Evolutionary conservation across 1,140 invertebrate genomes (phyloP).

Genomic region (Pseudachorutes palmiensis): DNA sequence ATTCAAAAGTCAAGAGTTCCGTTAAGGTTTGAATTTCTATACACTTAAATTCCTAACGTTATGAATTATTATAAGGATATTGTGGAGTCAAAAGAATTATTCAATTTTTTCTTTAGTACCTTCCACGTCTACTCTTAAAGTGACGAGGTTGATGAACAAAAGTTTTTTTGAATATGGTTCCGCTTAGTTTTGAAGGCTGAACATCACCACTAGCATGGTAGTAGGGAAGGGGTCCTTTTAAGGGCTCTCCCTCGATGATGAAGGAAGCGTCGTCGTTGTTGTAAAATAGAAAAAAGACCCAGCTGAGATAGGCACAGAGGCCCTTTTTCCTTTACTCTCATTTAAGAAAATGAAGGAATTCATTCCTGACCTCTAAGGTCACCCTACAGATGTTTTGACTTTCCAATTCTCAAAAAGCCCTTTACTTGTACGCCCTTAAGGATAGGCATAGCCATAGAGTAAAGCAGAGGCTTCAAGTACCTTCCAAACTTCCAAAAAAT

Average conservation of each 20-base stretch:
- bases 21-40: not conserved
- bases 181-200: not conserved
- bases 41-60: not conserved
- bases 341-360: slow-evolving; percentile 19
- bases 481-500: no score
- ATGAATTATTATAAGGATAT: slow-evolving; percentile 11
- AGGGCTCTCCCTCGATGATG: not conserved
- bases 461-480: no score
- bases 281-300: slow-evolving; percentile 1
- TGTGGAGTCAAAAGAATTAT: slow-evolving; percentile 10
- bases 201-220: no score
- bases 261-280: not conserved
- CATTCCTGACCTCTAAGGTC: slow-evolving; percentile 22
- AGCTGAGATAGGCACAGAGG: no score
- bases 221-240: slow-evolving; percentile 2
- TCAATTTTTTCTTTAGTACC: not conserved
- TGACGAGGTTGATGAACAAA: slow-evolving; percentile 13
- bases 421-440: not conserved
- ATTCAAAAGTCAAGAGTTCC: not conserved
- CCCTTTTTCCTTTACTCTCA: slow-evolving; percentile 1
- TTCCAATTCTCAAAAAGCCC: slow-evolving; percentile 17
- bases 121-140: no score
- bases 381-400: slow-evolving; percentile 26
- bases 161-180: not conserved
- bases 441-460: not conserved